These are phyloP conservation scores for Sinocyclocheilus anophthalmus DNA, from an alignment of 2,113 vertebrate genomes.

Conservation along the genomic window DNA sequence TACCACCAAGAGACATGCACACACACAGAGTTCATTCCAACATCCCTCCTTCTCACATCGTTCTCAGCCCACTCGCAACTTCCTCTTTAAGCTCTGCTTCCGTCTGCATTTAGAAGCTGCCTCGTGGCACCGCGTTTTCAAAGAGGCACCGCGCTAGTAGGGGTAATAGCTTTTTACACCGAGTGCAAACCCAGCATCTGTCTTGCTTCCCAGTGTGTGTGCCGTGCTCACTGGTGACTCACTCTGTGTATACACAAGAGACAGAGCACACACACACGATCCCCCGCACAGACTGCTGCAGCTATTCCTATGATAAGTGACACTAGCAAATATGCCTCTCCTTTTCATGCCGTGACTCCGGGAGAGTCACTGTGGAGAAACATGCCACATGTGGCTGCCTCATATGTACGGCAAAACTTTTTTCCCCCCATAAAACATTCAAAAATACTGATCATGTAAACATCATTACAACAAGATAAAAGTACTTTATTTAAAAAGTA, in stretches of 20 bases:
- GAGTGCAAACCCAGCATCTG: constrained; percentile 38
- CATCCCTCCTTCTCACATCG: neutral
- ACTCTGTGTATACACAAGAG: constrained; percentile 25
- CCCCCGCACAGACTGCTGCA: constrained; percentile 6
- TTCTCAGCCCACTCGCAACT: constrained; percentile 8
- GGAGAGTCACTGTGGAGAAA: constrained; percentile 56
- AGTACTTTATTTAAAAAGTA: too few species aligned
- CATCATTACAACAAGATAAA: neutral
- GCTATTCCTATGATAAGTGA: constrained; percentile 41
- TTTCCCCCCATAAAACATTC: neutral
- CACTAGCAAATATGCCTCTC: constrained; percentile 47
- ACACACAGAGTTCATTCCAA: constrained; percentile 5
- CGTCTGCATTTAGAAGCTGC: constrained; percentile 43
- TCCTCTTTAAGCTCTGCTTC: constrained; percentile 37
- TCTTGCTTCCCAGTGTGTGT: constrained; percentile 39
- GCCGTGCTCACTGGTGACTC: constrained; percentile 28
- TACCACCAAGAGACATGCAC: constrained; percentile 20
- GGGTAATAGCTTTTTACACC: constrained; percentile 36
- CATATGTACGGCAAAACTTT: neutral
- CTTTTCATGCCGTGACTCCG: constrained; percentile 14
- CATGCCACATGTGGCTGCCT: constrained; percentile 11
- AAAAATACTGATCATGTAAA: neutral
- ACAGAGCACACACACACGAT: neutral
- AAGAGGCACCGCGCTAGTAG: constrained; percentile 11
- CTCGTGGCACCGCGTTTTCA: constrained; percentile 22